Evolutionary conservation across 2,888 invertebrate genomes (phyloP).

Genomic region (Andrena bucephala): DNA sequence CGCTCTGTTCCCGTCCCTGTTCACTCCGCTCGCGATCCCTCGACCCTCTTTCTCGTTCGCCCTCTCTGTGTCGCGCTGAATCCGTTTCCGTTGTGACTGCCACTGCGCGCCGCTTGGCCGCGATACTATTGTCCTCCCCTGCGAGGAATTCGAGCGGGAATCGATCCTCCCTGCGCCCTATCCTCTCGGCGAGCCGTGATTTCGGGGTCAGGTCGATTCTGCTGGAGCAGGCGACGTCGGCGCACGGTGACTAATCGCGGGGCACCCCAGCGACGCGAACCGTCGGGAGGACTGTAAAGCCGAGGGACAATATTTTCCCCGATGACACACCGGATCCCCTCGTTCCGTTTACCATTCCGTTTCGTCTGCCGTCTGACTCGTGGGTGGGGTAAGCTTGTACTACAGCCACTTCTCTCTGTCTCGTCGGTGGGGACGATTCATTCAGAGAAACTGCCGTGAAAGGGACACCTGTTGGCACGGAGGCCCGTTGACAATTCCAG

Average conservation of each 20-base stretch:
- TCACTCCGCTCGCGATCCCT: slow-evolving; percentile 71
- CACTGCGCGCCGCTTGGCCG: slow-evolving; percentile 76
- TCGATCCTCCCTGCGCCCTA: not conserved
- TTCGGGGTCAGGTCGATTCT: not conserved
- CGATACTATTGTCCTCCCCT: slow-evolving; percentile 77
- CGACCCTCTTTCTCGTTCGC: slow-evolving; percentile 76
- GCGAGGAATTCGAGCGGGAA: not conserved
- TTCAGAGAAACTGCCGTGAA: slow-evolving; percentile 85
- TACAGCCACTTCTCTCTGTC: slow-evolving; percentile 78
- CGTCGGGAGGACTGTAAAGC: not conserved
- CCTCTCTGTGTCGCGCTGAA: slow-evolving; percentile 79
- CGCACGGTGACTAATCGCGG: not conserved
- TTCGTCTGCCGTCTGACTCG: slow-evolving; percentile 84
- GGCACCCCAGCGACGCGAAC: not conserved
- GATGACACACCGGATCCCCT: slow-evolving; percentile 78
- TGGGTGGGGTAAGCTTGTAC: slow-evolving; percentile 84
- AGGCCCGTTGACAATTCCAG: slow-evolving; percentile 82
- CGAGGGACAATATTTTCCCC: slow-evolving; percentile 79
- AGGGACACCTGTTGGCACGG: slow-evolving; percentile 85
- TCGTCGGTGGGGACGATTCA: slow-evolving; percentile 83
- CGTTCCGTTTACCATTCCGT: slow-evolving; percentile 84
- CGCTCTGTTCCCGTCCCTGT: slow-evolving; percentile 72
- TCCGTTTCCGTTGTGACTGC: slow-evolving; percentile 83
- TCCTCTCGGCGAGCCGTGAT: not conserved
- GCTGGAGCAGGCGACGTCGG: no score